These are phyloP conservation scores for Monoplex corrugatus DNA, from an alignment of 2,888 invertebrate species.

Conservation along the genomic window DNA sequence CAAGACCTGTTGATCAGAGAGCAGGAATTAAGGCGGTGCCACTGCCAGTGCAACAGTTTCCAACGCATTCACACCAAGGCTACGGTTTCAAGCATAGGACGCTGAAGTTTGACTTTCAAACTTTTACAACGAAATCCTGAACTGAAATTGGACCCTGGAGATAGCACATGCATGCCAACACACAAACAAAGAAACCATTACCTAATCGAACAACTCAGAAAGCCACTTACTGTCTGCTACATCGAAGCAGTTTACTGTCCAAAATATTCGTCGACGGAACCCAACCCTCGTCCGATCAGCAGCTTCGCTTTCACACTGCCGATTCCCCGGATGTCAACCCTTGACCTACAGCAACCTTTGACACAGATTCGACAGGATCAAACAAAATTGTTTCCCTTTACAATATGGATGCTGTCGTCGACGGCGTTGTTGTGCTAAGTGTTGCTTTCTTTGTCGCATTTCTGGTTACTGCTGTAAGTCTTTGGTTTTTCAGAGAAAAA, in stretches of 20 bases:
- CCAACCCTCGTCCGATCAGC: constrained; percentile 16
- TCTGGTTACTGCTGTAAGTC: neutral
- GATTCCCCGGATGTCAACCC: constrained; percentile 52
- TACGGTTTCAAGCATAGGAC: constrained; percentile 1
- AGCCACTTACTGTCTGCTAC: neutral
- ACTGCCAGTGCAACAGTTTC: constrained; percentile 41
- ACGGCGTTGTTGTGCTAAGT: neutral
- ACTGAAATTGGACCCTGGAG: no score
- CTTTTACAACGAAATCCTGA: constrained; percentile 5
- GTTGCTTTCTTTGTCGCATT: constrained; percentile 29
- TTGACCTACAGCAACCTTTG: constrained; percentile 47
- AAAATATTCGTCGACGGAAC: constrained; percentile 27
- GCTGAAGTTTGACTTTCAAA: constrained; percentile 36
- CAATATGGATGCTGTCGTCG: constrained; percentile 16
- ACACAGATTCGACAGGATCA: constrained; percentile 25
- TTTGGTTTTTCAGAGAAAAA: neutral
- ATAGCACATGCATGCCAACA: no score
- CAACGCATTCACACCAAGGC: constrained; percentile 31
- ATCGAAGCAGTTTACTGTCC: neutral
- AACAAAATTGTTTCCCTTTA: neutral
- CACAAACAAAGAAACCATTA: no score
- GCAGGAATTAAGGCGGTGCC: constrained; percentile 44
- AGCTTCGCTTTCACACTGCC: constrained; percentile 46
- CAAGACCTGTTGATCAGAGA: neutral
- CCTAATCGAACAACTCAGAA: neutral